A percentile compares a stretch with the other conserved stretches of the same genome.
Evolutionary conservation across 1,140 invertebrate species (phyloP).

Genomic region (Rhynchophorus ferrugineus): DNA sequence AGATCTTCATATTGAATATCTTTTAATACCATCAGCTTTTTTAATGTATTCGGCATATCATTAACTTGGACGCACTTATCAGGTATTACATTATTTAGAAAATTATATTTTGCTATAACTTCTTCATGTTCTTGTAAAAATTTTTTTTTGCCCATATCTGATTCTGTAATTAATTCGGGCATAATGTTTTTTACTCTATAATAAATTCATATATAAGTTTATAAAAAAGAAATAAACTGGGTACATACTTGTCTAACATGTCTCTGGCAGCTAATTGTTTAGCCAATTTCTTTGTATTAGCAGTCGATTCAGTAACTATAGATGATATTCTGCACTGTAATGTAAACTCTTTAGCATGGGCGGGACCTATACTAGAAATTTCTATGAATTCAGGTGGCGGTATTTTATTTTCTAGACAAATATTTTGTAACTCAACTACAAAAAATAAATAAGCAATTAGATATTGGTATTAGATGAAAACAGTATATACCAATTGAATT

Average conservation of each 20-base stretch:
- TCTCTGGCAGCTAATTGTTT: conserved; percentile 48
- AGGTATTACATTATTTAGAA: conserved; percentile 18
- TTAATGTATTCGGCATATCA: conserved; percentile 20
- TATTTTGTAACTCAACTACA: conserved; percentile 33
- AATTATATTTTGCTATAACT: conserved; percentile 19
- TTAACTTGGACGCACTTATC: conserved; percentile 26
- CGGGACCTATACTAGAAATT: conserved; percentile 59
- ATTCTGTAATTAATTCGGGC: conserved; percentile 19
- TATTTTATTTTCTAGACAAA: conserved; percentile 58
- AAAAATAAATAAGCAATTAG: conserved; percentile 2
- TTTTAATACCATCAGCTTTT: conserved; percentile 25
- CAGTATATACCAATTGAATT: conserved; percentile 27
- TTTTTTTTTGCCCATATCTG: conserved; percentile 6
- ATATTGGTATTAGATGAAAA: too few species aligned
- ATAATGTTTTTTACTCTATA: conserved; percentile 23
- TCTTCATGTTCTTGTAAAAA: conserved; percentile 10
- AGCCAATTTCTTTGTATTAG: conserved; percentile 50
- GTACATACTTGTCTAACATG: conserved; percentile 42
- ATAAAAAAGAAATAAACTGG: neutral
- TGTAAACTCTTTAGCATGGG: conserved; percentile 61
- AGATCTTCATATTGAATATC: conserved; percentile 26
- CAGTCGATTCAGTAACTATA: conserved; percentile 46
- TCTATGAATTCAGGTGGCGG: conserved; percentile 55
- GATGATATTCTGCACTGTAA: conserved; percentile 57
- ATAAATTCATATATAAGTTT: neutral